Evolutionary conservation across 2,797 vertebrate species (phyloP).

Genomic region (Chelmon rostratus): DNA sequence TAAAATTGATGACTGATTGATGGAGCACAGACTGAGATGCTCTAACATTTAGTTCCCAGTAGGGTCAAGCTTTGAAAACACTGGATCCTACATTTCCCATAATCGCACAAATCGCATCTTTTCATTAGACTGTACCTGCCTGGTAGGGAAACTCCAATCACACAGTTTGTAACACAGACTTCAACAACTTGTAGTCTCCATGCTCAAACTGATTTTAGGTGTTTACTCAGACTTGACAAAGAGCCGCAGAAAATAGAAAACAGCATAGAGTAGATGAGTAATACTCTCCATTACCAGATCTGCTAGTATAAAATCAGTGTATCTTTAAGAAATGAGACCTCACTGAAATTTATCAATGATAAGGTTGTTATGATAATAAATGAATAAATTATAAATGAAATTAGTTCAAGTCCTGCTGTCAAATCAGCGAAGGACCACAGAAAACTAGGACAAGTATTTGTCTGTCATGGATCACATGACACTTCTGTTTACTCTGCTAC

Average conservation of each 20-base stretch:
- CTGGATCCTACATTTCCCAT: too few species aligned
- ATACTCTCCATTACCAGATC: neutral
- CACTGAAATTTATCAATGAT: neutral
- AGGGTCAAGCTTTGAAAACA: too few species aligned
- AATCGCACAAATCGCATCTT: neutral
- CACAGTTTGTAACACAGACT: neutral
- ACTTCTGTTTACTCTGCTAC: slow-evolving; percentile 68
- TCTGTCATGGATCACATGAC: slow-evolving; percentile 73
- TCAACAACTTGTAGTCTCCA: neutral
- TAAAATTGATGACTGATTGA: too few species aligned
- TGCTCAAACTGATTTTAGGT: neutral
- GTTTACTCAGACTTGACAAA: neutral
- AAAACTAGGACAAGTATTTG: slow-evolving; percentile 9
- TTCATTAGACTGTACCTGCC: neutral
- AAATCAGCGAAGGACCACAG: neutral
- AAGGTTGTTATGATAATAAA: neutral
- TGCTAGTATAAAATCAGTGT: neutral
- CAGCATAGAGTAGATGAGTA: too few species aligned
- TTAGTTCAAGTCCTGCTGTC: neutral
- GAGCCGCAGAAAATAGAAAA: neutral
- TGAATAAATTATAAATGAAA: neutral
- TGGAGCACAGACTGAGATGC: neutral
- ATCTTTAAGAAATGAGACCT: neutral
- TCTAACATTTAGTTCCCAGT: too few species aligned
- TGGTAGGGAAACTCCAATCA: too few species aligned